Conservation (phyloP, 2,113 vertebrate species). For the Promerops cafer region DNA sequence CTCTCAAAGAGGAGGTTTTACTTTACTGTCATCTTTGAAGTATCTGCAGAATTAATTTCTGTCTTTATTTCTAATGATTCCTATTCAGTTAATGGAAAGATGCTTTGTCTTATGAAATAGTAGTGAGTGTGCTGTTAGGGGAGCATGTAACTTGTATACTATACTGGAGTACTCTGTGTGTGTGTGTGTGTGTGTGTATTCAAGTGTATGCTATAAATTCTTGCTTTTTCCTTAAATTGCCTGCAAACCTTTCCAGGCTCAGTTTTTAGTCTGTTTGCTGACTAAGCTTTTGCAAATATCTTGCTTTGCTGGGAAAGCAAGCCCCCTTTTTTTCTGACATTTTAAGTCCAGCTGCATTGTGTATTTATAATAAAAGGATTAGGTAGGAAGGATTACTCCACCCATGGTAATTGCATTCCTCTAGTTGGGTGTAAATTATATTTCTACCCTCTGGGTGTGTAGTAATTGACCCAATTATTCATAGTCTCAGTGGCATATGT, state of each 20-base stretch:
- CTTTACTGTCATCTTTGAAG: background rate
- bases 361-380: constrained; percentile 45
- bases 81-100: background rate
- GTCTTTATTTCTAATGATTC: background rate
- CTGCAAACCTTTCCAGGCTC: background rate
- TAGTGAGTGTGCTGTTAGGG: background rate
- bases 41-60: background rate
- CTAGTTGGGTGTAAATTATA: constrained; percentile 14
- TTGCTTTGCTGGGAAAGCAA: background rate
- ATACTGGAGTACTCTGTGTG: background rate
- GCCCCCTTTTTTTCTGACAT: background rate
- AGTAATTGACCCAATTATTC: constrained; percentile 28
- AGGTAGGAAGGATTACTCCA: constrained; percentile 48
- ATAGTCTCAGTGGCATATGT: background rate
- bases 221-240: background rate
- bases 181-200: background rate
- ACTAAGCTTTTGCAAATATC: background rate
- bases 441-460: background rate
- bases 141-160: background rate
- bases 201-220: background rate
- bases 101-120: background rate
- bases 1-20: background rate
- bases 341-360: background rate
- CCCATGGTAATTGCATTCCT: constrained; percentile 40
- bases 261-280: background rate